Evolutionary conservation across 2,113 vertebrate species (phyloP).

Genomic region (Protobothrops mucrosquamatus): DNA sequence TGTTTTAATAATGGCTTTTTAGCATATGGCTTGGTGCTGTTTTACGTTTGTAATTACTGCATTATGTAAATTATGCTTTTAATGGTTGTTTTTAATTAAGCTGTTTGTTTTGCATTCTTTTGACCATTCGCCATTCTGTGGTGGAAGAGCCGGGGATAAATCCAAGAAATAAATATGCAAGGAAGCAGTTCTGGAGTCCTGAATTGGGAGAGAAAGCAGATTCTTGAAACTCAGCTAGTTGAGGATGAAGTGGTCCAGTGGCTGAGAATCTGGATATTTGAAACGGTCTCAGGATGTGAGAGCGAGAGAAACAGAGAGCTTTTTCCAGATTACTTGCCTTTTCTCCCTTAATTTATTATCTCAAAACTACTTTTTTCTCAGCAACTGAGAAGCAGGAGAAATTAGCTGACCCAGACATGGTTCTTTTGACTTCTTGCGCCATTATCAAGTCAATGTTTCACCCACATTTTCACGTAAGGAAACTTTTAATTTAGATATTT

Average conservation of each 20-base stretch:
- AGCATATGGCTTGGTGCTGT: background rate
- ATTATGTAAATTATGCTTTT: background rate
- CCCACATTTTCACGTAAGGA: constrained; percentile 71
- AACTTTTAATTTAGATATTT: constrained; percentile 84
- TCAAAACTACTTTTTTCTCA: background rate
- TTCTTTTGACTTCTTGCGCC: background rate
- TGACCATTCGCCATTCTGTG: background rate
- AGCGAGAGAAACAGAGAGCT: background rate
- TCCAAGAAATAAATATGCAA: background rate
- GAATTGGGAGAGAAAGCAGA: background rate
- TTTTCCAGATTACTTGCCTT: background rate
- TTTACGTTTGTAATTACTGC: background rate
- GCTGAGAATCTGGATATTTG: background rate
- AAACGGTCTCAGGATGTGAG: background rate
- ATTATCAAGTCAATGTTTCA: constrained; percentile 46
- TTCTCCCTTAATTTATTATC: background rate
- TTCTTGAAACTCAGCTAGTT: background rate
- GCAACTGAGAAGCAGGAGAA: background rate
- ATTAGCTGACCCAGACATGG: background rate
- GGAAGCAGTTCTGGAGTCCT: background rate
- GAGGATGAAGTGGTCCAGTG: background rate
- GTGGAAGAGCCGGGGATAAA: background rate
- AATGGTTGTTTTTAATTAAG: background rate
- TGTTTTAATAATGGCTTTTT: background rate
- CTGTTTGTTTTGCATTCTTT: background rate